Percentiles rank a stretch among this genome's conserved stretches.
Evolutionary conservation across 64 coral and sea anemone genomes (phyloP).

Genomic region (Astreopora myriophthalma): DNA sequence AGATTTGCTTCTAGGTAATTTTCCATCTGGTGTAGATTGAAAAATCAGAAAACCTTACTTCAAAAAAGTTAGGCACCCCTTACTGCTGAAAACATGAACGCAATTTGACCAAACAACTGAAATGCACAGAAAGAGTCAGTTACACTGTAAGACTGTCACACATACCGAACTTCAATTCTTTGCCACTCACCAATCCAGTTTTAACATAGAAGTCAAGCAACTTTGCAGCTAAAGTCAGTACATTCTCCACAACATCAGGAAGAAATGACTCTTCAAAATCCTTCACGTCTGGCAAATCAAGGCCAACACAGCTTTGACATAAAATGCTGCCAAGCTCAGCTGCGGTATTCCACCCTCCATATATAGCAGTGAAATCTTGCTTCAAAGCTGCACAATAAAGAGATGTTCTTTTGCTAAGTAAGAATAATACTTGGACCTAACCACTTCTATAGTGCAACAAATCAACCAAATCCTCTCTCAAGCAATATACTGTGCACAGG

Average conservation of each 20-base stretch:
- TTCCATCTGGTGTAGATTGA: too few relatives aligned
- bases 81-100: too few relatives aligned
- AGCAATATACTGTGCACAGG: too few relatives aligned
- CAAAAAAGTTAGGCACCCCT: too few relatives aligned
- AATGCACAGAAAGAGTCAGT: too few relatives aligned
- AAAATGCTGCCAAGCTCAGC: constrained; percentile 77
- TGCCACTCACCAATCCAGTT: constrained; percentile 24
- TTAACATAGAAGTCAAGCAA: constrained; percentile 76
- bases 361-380: constrained; percentile 88
- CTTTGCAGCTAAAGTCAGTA: constrained; percentile 78
- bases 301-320: constrained; percentile 89
- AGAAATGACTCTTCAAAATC: constrained; percentile 85
- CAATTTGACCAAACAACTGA: too few relatives aligned
- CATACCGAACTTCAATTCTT: too few relatives aligned
- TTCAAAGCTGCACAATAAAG: constrained; percentile 68
- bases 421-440: not conserved
- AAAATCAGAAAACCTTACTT: too few relatives aligned
- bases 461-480: too few relatives aligned
- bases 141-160: too few relatives aligned
- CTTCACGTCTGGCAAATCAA: constrained; percentile 57
- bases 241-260: constrained; percentile 84
- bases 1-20: too few relatives aligned
- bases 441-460: too few relatives aligned
- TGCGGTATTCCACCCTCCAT: constrained; percentile 87
- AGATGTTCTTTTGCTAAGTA: not conserved